phyloP scores from a whole-genome alignment of 2,113 vertebrate genomes.

The Cyanistes caeruleus region DNA sequence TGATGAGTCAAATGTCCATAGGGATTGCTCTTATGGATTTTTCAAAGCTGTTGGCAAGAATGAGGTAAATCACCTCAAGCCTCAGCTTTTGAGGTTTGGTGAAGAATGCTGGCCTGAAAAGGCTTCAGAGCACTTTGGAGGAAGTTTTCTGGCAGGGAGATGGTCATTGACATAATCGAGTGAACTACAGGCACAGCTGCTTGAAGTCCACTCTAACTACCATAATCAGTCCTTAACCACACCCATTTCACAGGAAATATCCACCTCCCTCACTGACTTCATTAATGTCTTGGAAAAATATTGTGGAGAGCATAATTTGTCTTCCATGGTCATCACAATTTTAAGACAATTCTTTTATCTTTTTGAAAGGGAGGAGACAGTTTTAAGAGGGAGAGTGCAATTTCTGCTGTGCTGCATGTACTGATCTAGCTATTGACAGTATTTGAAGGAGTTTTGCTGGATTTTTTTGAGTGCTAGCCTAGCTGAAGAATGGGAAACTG shows the following conservation, averaged over 20 bases:
- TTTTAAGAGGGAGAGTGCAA: background rate
- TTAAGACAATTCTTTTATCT: background rate
- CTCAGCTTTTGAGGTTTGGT: background rate
- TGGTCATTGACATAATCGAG: background rate
- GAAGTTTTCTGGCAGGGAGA: background rate
- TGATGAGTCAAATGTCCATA: background rate
- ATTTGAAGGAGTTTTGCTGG: background rate
- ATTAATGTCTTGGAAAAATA: background rate
- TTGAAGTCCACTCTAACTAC: background rate
- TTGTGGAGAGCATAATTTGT: background rate
- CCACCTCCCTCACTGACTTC: background rate
- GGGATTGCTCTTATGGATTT: background rate
- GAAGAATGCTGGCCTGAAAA: background rate
- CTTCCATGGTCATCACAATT: background rate
- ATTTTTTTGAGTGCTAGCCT: background rate
- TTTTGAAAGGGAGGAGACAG: background rate
- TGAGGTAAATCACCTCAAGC: background rate
- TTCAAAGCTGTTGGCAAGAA: slow-evolving; percentile 5
- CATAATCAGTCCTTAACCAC: background rate
- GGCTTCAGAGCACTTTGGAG: background rate
- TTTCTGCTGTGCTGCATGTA: background rate
- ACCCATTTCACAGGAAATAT: background rate
- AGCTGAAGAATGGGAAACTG: background rate
- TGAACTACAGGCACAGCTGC: background rate
- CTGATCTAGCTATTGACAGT: background rate